These are phyloP conservation scores for Callospermophilus lateralis DNA, from an alignment of 2,113 vertebrate genomes.

Conservation along the genomic window DNA sequence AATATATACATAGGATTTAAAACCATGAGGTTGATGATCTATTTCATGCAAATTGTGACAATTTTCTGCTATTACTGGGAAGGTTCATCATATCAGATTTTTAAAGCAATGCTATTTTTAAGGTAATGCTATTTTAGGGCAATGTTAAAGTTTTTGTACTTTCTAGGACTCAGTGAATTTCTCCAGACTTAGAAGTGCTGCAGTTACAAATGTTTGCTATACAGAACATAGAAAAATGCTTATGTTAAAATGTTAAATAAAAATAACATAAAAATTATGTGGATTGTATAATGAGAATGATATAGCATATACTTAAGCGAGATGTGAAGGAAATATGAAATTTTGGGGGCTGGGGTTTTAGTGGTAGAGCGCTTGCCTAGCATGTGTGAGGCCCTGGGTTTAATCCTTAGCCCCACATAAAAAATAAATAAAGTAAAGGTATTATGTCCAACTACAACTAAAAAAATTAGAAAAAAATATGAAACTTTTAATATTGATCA, in stretches of 20 bases:
- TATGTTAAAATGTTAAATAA: slow-evolving; percentile 31
- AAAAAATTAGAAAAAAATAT: neutral
- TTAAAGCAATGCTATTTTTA: slow-evolving; percentile 55
- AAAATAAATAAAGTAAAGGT: too few species aligned
- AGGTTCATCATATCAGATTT: slow-evolving; percentile 21
- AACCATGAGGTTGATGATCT: neutral
- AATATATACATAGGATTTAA: neutral
- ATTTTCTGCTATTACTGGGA: slow-evolving; percentile 39
- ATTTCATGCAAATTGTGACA: slow-evolving; percentile 7
- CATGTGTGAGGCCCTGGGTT: too few species aligned
- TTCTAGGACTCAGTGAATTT: slow-evolving; percentile 41
- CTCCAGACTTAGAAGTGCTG: neutral
- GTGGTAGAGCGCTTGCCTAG: too few species aligned
- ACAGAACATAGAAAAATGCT: slow-evolving; percentile 25
- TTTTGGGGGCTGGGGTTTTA: neutral
- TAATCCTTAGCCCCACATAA: too few species aligned
- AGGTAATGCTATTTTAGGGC: slow-evolving; percentile 51
- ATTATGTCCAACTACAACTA: too few species aligned
- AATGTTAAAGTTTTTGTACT: slow-evolving; percentile 14
- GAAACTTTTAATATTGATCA: neutral
- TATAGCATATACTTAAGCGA: neutral
- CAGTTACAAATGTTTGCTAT: neutral
- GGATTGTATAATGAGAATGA: slow-evolving; percentile 24
- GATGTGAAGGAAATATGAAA: slow-evolving; percentile 8
- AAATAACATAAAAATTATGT: slow-evolving; percentile 25